Base-by-base conservation (phyloP, 2,113 vertebrate species). In the Andinoacara biseriatus region DNA sequence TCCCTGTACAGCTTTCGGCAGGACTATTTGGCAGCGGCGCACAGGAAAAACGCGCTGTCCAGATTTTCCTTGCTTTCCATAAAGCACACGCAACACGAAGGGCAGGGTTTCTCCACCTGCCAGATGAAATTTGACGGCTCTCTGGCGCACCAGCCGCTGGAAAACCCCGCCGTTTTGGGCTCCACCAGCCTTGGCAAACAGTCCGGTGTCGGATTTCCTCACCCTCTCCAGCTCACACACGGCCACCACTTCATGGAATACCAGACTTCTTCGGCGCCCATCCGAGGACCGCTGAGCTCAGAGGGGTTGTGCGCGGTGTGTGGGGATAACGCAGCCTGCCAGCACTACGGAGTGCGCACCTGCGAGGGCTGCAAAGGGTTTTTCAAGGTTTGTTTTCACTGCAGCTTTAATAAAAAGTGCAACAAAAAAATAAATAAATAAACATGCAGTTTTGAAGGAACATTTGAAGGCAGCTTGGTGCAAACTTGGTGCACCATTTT, bases 291-390 rank as follows among this genome's bases (percentile, higher is more conserved):
- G 2, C 96, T 97, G 61, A 78, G 81, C 91, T 92, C 96, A 54
- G 98, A 99, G 93, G 97, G 97, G 78, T 94, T 99, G 63, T 99
- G 98, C 75, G 98, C 98, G 0, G 98, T 99, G 76, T 99, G 98
- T 65, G 98, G 98, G 2, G 98, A 99, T 90, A 99, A 98, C 88
- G 98, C 98, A 2, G 97, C 98, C 20, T 98, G 97, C 82, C 97
- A 98, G 90, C 97, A 98, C 91, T 98, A 98, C 67, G 97, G 97
- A 4, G 97, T 98, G 87, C 97, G 97, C 90, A 98, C 97, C 15
- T 98, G 97, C 82, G 97, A 98, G 83, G 97, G 97, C 69, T 98
- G 97, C 94, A 98, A 98, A 90, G 97, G 97, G 3, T 98, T 98
- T 87, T 98, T 98, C 88, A 98, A 98, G 97, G 97, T 98, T 90